Evolutionary conservation across 2,888 invertebrate genomes (phyloP), one percentile per base, ranked within the genome.

Genomic region (Chrysotoxum bicinctum): DNA sequence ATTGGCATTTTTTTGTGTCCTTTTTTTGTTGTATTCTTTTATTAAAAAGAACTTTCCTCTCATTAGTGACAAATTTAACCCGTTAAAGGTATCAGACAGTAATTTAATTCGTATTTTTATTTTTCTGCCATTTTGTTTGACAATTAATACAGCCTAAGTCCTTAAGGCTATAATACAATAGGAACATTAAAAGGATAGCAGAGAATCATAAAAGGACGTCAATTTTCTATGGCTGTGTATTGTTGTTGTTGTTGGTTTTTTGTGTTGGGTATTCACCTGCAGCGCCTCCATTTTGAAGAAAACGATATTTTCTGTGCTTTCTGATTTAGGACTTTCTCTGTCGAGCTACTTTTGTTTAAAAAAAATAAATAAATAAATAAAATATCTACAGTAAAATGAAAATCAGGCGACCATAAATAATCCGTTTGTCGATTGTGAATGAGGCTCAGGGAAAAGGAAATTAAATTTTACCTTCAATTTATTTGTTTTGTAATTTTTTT

Each of bases 391-490:
- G 50, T 70, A 50, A 73, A 80, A 80, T 66, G 60, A 66, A 81
- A 85, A 60, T 72, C 80, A 32, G 45, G 60, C 40, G 62, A 80
- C 80, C 75, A 76, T 80, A 68, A 58, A 80, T 85, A 80, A 85
- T 80, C 58, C 60, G 76, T 80, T 70, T 85, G 75, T 68, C 66
- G 80, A 80, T 80, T 80, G 70, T 68, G 72, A 58, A 64, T 64
- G 64, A 56, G 58, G 14, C 69, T 37, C 72, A 72, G 80, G 60
- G 76, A 73, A 80, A 72, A 75, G 84, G 84, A 85, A 85, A 85
- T 85, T 85, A 85, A 85, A 85, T 80, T 80, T 76, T 80, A 60
- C 80, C 66, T 85, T 85, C 72, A 68, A 76, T 80, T 84, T 19
- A 19, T 10, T 4, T 16, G n/a, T 35, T 56, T 26, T 54, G 74